A percentile compares a stretch with the other conserved stretches of the same genome.
Conservation (phyloP, 2,113 vertebrate species). For the Amblyornis subalaris region DNA sequence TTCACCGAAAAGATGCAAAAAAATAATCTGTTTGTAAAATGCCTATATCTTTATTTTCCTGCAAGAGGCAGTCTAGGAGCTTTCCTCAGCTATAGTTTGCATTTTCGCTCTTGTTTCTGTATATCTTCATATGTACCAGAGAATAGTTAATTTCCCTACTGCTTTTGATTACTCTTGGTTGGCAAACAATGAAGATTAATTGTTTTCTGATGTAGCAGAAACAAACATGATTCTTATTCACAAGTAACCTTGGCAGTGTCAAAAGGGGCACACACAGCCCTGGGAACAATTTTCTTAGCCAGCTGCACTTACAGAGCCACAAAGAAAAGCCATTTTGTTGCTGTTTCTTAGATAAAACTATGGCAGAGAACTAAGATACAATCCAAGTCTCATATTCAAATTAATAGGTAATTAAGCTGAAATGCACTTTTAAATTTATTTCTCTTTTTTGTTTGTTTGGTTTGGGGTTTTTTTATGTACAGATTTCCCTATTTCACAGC, state of each 20-base stretch:
- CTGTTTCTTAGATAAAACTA: background rate
- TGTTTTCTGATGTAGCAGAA: constrained; percentile 45
- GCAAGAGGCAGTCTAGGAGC: background rate
- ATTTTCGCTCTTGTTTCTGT: background rate
- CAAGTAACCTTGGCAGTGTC: constrained; percentile 22
- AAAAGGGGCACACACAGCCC: background rate
- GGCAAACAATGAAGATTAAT: constrained; percentile 51
- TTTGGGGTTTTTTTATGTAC: background rate
- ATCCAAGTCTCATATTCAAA: background rate
- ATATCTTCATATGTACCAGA: background rate
- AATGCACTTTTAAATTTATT: background rate
- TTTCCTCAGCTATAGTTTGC: background rate
- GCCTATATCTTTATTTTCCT: background rate
- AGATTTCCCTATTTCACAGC: background rate
- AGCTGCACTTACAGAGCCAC: background rate
- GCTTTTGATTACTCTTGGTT: constrained; percentile 24
- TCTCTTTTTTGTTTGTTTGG: background rate
- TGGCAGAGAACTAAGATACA: background rate
- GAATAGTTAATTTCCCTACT: constrained; percentile 6
- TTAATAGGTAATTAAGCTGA: background rate
- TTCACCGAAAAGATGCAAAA: background rate
- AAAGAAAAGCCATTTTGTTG: background rate
- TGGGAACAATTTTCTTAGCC: background rate
- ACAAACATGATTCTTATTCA: constrained; percentile 29
- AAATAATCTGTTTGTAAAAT: background rate